Conservation (phyloP, 2,797 vertebrate genomes). For the Sebastes kiyomatsui region DNA sequence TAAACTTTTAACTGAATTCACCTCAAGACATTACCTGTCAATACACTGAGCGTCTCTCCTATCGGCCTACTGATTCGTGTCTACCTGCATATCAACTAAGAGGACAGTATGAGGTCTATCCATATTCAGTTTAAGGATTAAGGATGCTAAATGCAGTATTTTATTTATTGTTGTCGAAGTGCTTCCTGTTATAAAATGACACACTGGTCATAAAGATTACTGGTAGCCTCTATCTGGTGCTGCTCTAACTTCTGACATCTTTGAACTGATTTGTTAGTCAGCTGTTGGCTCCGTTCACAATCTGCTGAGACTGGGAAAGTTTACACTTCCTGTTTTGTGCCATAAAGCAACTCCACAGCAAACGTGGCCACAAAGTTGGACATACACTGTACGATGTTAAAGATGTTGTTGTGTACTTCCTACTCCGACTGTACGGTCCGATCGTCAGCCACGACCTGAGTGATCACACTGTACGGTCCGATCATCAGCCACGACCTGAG, state of each 20-base stretch:
- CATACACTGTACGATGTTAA: too few relatives aligned
- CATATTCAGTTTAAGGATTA: neutral
- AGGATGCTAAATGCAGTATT: conserved; percentile 10
- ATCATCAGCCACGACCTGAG: too few relatives aligned
- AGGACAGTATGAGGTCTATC: conserved; percentile 39
- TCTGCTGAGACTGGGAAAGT: neutral
- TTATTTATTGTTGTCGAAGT: neutral
- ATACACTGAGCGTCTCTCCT: too few relatives aligned
- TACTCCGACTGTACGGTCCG: too few relatives aligned
- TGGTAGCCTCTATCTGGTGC: neutral
- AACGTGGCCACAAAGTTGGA: too few relatives aligned
- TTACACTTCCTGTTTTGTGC: neutral
- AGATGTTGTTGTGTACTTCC: too few relatives aligned
- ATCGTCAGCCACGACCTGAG: too few relatives aligned
- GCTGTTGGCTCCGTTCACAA: neutral
- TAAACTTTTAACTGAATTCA: neutral
- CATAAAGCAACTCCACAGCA: neutral
- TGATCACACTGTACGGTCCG: too few relatives aligned
- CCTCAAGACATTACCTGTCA: neutral
- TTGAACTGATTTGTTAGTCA: neutral
- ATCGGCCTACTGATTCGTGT: neutral
- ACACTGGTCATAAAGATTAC: neutral
- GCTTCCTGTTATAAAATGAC: neutral
- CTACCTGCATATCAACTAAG: neutral
- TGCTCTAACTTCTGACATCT: too few relatives aligned